Evolutionary conservation across 1,140 invertebrate species (phyloP).

Genomic region (Ceratina australensis): DNA sequence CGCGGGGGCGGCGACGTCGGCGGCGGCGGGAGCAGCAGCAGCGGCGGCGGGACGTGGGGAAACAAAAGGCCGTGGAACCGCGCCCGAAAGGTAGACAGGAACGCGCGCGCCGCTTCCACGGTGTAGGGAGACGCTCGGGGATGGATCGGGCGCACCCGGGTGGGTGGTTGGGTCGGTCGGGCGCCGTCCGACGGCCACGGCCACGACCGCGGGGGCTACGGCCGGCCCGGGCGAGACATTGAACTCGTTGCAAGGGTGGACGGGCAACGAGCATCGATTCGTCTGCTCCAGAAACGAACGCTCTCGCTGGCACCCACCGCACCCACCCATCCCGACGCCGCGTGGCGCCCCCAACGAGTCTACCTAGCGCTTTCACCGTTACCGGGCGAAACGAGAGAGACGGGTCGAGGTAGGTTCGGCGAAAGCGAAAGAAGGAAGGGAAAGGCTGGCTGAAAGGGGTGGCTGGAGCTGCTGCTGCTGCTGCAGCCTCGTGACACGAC

Average conservation of each 20-base stretch:
- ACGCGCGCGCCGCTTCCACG: conserved; percentile 16
- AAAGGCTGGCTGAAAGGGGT: not conserved
- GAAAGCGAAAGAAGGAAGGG: not conserved
- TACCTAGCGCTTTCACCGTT: conserved; percentile 50
- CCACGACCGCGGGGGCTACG: conserved; percentile 65
- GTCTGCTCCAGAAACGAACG: conserved; percentile 76
- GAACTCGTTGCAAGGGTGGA: conserved; percentile 74
- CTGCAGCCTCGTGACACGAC: conserved; percentile 54
- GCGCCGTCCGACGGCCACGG: conserved; percentile 62
- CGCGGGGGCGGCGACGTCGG: too few relatives aligned
- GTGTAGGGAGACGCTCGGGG: conserved; percentile 12
- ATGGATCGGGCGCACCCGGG: not conserved
- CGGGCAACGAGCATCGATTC: conserved; percentile 73
- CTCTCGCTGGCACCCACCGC: conserved; percentile 59
- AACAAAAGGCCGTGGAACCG: conserved; percentile 35
- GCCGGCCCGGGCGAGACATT: conserved; percentile 76
- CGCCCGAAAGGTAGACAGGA: conserved; percentile 43
- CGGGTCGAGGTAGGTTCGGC: too few relatives aligned
- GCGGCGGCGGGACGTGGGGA: conserved; percentile 19
- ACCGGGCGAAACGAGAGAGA: conserved; percentile 28
- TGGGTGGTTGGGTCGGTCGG: conserved; percentile 15
- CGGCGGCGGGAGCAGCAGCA: too few relatives aligned
- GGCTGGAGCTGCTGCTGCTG: not conserved
- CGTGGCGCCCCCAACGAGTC: conserved; percentile 51
- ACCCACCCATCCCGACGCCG: conserved; percentile 39